phyloP scores from a whole-genome alignment of 2,797 vertebrate genomes.

The Hippoglossus hippoglossus region DNA sequence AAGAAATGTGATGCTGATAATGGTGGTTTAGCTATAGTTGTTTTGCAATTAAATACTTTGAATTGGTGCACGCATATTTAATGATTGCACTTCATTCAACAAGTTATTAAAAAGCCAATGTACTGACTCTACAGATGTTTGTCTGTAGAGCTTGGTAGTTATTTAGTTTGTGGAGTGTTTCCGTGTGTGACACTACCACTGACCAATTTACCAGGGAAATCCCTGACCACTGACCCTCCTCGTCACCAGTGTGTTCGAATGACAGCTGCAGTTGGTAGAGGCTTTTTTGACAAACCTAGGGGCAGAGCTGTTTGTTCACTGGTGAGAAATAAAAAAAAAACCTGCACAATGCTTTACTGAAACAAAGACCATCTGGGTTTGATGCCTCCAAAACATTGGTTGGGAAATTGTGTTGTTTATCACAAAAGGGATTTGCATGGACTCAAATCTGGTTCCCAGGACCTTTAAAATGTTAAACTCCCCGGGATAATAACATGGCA shows the following conservation, averaged over 20 bases:
- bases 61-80: no score
- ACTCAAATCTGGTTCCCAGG: conserved; percentile 39
- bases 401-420: conserved; percentile 35
- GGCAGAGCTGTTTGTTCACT: conserved; percentile 14
- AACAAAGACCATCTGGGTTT: conserved; percentile 22
- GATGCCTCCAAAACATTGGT: conserved; percentile 27
- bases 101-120: no score
- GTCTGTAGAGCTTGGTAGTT: background rate
- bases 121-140: no score
- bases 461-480: conserved; percentile 32
- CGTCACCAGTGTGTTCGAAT: conserved; percentile 2
- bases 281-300: conserved; percentile 1
- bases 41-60: no score
- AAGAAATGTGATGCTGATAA: no score
- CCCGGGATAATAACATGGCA: conserved; percentile 33
- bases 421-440: conserved; percentile 21
- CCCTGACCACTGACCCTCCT: conserved; percentile 11
- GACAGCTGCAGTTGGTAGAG: conserved; percentile 12
- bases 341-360: conserved; percentile 1
- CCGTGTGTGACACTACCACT: conserved; percentile 3
- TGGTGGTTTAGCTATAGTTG: no score
- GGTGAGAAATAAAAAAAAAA: background rate
- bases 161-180: background rate
- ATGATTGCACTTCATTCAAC: no score
- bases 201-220: conserved; percentile 20